Evolutionary conservation across 1,140 invertebrate genomes (phyloP), one percentile per base, ranked within the genome.

Genomic region (Hyles euphorbiae): DNA sequence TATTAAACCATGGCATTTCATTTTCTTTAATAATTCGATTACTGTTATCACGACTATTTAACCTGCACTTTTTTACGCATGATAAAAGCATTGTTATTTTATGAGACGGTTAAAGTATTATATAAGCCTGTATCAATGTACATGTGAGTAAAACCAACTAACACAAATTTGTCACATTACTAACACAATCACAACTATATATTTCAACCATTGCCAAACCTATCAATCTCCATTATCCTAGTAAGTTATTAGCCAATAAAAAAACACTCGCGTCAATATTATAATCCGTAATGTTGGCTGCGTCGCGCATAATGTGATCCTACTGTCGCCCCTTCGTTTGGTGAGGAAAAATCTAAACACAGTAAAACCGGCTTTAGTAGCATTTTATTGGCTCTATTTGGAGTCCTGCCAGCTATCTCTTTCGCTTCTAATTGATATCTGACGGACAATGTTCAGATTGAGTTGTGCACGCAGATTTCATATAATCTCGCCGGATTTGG

Each of bases 401-500:
- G 84, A 78, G 10, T 63, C 45, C 12, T 34, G 82, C 84, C 84
- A 87, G 70, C 72, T 63, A 56, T 58, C 65, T 76, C 67, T 73
- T 72, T 71, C 66, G 61, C 61, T 66, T 76, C 76, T 87, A 87
- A 87, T 87, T 87, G 83, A 87, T 84, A 82, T 81, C 71, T 79
- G 70, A 72, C 70, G 63, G 72, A 72, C 68, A 73, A 74, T 72
- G 70, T 75, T 73, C 43, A 33, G 45, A 56, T 56, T 56, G 54
- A 48, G 45, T 54, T 44, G 43, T 54, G 36, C 43, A 43, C 53
- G 50, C 53, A 45, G 47, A 53, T 56, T 56, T 58, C 22, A 36
- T 48, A 12, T 48, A 3, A 22, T 11, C 5, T 48, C 22, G 11
- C 6, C 11, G 47, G 22, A 11, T 48, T 11, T 48, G n/a, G 22